A percentile compares a stretch with the other conserved stretches of the same genome.
phyloP scores from a whole-genome alignment of 2,888 invertebrate genomes.

The Drosophila dives region DNA sequence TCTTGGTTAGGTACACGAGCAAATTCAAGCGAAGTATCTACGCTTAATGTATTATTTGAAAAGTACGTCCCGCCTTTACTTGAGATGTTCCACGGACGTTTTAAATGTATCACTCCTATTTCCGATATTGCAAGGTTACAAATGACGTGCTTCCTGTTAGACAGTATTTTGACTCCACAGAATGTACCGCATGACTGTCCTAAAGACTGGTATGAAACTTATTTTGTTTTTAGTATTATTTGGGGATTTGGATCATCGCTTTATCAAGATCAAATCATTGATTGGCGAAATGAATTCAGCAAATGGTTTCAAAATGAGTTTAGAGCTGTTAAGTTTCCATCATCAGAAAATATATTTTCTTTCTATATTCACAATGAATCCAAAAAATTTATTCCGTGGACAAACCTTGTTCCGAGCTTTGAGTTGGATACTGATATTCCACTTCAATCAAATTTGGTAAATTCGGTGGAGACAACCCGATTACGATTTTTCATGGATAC shows the following conservation, averaged over 20 bases:
- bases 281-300: slow-evolving; percentile 97
- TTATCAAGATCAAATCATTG: slow-evolving; percentile 95
- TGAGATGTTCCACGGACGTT: slow-evolving; percentile 89
- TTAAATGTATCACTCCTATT: slow-evolving; percentile 96
- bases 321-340: slow-evolving; percentile 95
- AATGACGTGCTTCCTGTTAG: slow-evolving; percentile 94
- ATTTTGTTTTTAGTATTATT: slow-evolving; percentile 94
- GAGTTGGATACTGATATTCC: slow-evolving; percentile 95
- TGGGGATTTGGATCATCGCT: slow-evolving; percentile 98
- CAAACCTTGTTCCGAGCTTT: slow-evolving; percentile 91
- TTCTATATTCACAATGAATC: slow-evolving; percentile 95
- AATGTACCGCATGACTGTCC: slow-evolving; percentile 95
- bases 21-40: slow-evolving; percentile 90
- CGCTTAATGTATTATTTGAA: slow-evolving; percentile 94
- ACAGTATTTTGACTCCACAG: slow-evolving; percentile 92
- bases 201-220: slow-evolving; percentile 96
- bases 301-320: slow-evolving; percentile 98
- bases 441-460: slow-evolving; percentile 91
- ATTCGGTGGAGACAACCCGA: slow-evolving; percentile 95
- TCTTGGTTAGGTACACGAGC: slow-evolving; percentile 94
- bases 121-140: slow-evolving; percentile 95
- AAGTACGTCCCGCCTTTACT: slow-evolving; percentile 95
- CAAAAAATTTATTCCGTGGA: slow-evolving; percentile 95
- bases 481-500: slow-evolving; percentile 95
- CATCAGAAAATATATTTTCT: slow-evolving; percentile 93